Base-by-base conservation (phyloP, 2,888 invertebrate species). In the Thecocarcelia acutangulata region DNA sequence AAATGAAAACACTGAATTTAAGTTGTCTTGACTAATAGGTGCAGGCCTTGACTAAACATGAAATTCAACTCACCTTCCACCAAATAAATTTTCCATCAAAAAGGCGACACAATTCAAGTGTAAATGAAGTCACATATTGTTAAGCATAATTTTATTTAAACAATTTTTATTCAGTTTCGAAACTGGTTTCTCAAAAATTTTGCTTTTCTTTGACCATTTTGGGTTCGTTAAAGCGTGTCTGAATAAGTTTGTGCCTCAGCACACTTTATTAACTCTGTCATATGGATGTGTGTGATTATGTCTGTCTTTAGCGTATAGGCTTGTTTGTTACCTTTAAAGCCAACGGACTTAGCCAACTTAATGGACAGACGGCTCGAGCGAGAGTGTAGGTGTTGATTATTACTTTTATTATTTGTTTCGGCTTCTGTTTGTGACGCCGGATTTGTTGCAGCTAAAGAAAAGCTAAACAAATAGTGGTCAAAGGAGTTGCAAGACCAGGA, bases 311-410 rank as follows among this genome's bases (percentile, higher is more conserved):
- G 33, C 58, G 17, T 28, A 28, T 28, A 19, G 50, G 21, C 46
- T 58, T 24, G 44, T 69, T 58, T 24, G 44, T 69, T 59, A 46
- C 6, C 33, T 33, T 73, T 73, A 44, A 54, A 15, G 46, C 46
- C 33, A 33, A 33, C 9, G n/a, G 73, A 42, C 63, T 17, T n/a
- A 17, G n/a, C 48, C 17, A 19, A 19, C 44, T n/a, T n/a, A 11
- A 15, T n/a, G 40, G 6, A 50, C 58, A 17, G 66, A 28, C 44
- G 37, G n/a, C 8, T 12, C 19, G 28, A 48, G 6, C 9, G 33
- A 33, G 33, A 33, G 80, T 63, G 80, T 81, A 63, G 80, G 80
- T 81, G 76, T 68, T 81, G 72, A 72, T 81, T 72, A 81, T 72
- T 81, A 66, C 66, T 80, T 76, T 68, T 68, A 66, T 72, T 75